Conservation (phyloP, 2,888 invertebrate genomes). For the Thecophora atra region DNA sequence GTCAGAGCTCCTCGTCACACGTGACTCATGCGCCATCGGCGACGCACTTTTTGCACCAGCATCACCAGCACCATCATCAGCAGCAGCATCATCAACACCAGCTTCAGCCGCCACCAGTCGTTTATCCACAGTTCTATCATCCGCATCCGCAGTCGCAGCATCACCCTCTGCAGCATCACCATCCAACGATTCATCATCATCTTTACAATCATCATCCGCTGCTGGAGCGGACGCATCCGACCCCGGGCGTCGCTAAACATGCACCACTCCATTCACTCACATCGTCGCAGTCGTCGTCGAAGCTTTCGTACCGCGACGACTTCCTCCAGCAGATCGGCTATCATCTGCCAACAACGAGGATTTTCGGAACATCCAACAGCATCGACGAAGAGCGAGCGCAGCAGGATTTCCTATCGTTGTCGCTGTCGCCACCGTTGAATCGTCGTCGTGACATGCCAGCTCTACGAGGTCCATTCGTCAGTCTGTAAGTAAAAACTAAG, state of each 20-base stretch:
- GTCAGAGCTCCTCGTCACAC: slow-evolving; percentile 28
- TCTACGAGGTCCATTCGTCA: slow-evolving; percentile 62
- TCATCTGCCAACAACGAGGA: slow-evolving; percentile 61
- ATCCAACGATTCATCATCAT: slow-evolving; percentile 55
- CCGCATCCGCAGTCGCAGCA: slow-evolving; percentile 40
- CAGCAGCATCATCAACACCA: slow-evolving; percentile 40
- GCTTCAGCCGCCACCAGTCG: slow-evolving; percentile 41
- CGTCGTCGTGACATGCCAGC: slow-evolving; percentile 66
- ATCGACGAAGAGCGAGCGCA: slow-evolving; percentile 63
- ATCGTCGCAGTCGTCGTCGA: slow-evolving; percentile 61
- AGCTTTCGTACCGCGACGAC: slow-evolving; percentile 64
- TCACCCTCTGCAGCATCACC: slow-evolving; percentile 46
- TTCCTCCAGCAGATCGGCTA: slow-evolving; percentile 65
- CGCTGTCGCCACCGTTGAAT: slow-evolving; percentile 65
- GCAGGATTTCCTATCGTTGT: slow-evolving; percentile 64
- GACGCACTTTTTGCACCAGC: slow-evolving; percentile 50
- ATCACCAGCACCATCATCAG: slow-evolving; percentile 44
- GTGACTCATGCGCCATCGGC: slow-evolving; percentile 37
- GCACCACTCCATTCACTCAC: slow-evolving; percentile 51
- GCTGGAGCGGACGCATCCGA: slow-evolving; percentile 39
- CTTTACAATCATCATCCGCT: slow-evolving; percentile 46
- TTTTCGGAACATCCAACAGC: slow-evolving; percentile 60
- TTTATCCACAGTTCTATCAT: slow-evolving; percentile 44
- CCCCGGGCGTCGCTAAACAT: slow-evolving; percentile 40
- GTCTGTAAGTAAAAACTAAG: slow-evolving; percentile 64